A percentile compares a stretch with the other conserved stretches of the same genome.
phyloP scores from a whole-genome alignment of 2,113 vertebrate genomes.

The Donacobius atricapilla region DNA sequence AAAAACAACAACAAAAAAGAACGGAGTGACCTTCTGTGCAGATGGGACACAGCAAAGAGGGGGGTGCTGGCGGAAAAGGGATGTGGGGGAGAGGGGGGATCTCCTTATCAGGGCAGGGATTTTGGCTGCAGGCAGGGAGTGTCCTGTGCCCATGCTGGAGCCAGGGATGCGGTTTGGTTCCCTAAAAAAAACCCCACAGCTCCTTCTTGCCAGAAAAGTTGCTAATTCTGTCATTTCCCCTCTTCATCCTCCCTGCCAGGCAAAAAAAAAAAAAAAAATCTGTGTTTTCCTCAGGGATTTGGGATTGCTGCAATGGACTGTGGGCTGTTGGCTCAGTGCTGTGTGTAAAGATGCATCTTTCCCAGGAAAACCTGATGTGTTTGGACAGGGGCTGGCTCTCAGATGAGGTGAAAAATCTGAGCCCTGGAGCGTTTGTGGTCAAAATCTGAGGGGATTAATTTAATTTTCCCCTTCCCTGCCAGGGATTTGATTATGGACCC shows the following conservation, averaged over 20 bases:
- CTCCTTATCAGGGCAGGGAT: neutral
- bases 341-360: neutral
- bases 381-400: neutral
- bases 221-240: neutral
- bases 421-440: neutral
- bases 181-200: neutral
- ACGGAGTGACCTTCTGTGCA: neutral
- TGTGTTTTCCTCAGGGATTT: neutral
- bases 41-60: fast-evolving
- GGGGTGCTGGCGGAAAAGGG: neutral
- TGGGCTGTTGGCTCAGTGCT: fast-evolving
- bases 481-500: neutral
- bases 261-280: neutral
- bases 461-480: neutral
- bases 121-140: neutral
- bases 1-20: neutral
- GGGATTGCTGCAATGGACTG: fast-evolving
- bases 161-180: neutral
- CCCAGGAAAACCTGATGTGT: neutral
- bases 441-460: neutral
- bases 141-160: fast-evolving
- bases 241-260: neutral
- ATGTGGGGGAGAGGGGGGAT: neutral
- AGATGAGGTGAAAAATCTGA: neutral
- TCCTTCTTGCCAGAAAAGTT: fast-evolving